These are phyloP conservation scores for Cartodere bifasciata DNA, from an alignment of 2,888 invertebrate genomes.

Conservation along the genomic window DNA sequence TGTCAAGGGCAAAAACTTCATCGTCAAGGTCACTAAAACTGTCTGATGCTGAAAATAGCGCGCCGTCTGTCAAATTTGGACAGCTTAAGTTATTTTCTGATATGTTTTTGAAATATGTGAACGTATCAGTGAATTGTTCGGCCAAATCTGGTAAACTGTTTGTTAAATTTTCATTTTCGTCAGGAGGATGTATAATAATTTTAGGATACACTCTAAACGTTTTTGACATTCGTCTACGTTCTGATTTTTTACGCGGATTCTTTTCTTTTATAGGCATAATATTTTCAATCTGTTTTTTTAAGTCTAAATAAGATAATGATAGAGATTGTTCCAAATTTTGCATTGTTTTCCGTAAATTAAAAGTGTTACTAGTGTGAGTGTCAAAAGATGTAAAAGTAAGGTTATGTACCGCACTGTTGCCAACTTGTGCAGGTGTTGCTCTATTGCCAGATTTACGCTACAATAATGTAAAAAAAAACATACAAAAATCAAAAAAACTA, in stretches of 20 bases:
- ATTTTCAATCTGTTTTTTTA: slow-evolving; percentile 30
- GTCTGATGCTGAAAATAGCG: no score
- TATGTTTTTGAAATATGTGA: no score
- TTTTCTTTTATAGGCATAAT: slow-evolving; percentile 26
- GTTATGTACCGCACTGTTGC: no score
- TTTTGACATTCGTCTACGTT: slow-evolving; percentile 25
- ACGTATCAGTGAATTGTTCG: no score
- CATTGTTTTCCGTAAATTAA: no score
- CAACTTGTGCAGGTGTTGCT: no score
- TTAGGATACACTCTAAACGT: slow-evolving; percentile 27
- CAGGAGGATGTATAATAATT: slow-evolving; percentile 28
- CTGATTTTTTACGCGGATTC: slow-evolving; percentile 20
- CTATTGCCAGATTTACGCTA: slow-evolving; percentile 29
- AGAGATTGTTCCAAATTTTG: no score
- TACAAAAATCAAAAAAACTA: slow-evolving; percentile 20
- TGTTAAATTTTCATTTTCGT: slow-evolving; percentile 26
- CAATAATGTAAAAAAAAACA: slow-evolving; percentile 30
- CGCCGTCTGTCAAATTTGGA: slow-evolving; percentile 25
- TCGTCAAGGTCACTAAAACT: no score
- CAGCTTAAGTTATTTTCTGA: no score
- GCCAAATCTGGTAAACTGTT: slow-evolving; percentile 31
- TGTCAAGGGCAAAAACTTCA: no score
- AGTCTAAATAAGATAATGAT: slow-evolving; percentile 29
- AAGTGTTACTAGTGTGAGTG: slow-evolving; percentile 11
- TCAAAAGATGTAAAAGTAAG: no score